Percentiles rank a stretch among this genome's conserved stretches.
These are phyloP conservation scores for Sarcophaga rosellei DNA, from an alignment of 2,888 invertebrate species.

Conservation along the genomic window DNA sequence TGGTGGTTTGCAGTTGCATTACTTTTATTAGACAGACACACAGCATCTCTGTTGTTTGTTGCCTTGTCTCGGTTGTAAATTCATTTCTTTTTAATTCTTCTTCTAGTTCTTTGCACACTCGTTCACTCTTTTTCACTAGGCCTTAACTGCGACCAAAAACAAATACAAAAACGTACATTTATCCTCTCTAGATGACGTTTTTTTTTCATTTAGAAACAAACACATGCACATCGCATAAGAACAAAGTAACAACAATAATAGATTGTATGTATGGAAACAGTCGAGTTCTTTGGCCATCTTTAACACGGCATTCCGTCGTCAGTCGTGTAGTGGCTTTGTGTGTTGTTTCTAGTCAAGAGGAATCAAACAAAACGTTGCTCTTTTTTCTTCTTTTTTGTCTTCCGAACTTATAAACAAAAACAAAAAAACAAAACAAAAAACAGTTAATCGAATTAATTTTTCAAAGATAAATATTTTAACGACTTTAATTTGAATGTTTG, in stretches of 20 bases:
- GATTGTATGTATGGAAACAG: background rate
- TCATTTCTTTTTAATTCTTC: background rate
- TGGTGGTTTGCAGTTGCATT: background rate
- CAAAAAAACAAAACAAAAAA: too few species aligned
- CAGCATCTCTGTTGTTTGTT: slow-evolving; percentile 43
- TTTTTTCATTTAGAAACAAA: background rate
- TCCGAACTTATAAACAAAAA: background rate
- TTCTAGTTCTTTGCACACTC: background rate
- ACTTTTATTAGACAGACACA: slow-evolving; percentile 13
- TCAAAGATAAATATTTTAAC: too few species aligned
- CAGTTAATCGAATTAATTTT: too few species aligned
- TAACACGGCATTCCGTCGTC: background rate
- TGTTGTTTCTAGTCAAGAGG: background rate
- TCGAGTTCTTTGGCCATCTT: background rate
- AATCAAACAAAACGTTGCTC: background rate
- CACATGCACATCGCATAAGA: background rate
- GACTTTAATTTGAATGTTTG: slow-evolving; percentile 9
- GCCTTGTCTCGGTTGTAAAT: slow-evolving; percentile 15
- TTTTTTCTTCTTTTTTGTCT: background rate
- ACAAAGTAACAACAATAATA: background rate
- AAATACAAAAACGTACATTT: background rate
- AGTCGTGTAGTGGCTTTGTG: background rate
- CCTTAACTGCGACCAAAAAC: background rate
- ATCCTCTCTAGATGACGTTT: background rate
- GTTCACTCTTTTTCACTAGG: background rate